A percentile compares a stretch with the other conserved stretches of the same genome.
Conservation (phyloP, 2,113 vertebrate species). For the Motacilla tschutschensis region DNA sequence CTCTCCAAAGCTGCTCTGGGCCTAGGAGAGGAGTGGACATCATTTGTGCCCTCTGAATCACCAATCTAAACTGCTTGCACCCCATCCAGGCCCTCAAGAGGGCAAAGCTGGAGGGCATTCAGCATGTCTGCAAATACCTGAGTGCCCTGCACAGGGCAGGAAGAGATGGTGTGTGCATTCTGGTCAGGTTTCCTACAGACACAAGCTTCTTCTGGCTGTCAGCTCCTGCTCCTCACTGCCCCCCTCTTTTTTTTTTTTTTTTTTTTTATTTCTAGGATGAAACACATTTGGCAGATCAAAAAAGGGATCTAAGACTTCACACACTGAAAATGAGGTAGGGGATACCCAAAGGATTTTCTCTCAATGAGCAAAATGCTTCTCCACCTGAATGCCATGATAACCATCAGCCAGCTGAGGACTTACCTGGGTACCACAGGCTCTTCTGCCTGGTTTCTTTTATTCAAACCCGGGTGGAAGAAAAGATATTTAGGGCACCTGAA, state of each 20-base stretch:
- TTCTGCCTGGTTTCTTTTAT: neutral
- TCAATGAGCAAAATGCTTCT: neutral
- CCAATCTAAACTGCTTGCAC: neutral
- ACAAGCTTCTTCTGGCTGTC: neutral
- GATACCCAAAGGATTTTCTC: neutral
- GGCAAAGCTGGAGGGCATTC: neutral
- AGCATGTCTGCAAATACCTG: neutral
- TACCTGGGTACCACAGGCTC: neutral
- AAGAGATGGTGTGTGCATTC: neutral
- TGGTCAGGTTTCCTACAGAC: neutral
- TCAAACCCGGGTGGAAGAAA: neutral
- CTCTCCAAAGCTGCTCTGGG: neutral
- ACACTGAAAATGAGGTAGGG: neutral
- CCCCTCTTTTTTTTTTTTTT: too few species aligned
- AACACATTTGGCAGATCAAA: neutral
- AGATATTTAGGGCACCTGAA: neutral
- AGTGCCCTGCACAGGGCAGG: accelerated
- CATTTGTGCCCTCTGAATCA: neutral
- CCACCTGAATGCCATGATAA: neutral
- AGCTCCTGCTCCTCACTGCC: neutral
- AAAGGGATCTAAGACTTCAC: neutral
- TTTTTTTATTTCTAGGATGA: neutral
- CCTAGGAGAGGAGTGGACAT: neutral
- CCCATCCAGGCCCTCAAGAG: neutral
- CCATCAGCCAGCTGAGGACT: neutral